Evolutionary conservation across 1,140 invertebrate species (phyloP), one percentile per base, ranked within the genome.

Genomic region (Hydropsyche tenuis): DNA sequence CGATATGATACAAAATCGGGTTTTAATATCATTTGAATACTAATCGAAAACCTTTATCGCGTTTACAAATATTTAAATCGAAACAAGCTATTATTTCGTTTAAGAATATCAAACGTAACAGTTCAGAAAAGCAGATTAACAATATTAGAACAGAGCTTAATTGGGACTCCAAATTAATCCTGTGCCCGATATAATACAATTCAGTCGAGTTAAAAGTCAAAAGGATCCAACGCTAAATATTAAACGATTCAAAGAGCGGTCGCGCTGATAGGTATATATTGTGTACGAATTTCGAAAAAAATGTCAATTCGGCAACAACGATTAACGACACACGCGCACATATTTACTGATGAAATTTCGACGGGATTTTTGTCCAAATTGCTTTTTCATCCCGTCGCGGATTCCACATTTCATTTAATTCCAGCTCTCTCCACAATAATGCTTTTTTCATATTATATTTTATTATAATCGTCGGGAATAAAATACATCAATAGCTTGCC

Each of bases 341-440:
- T 51, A 20, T 51, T 51, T 51, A 16, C 18, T 14, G 30, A 37
- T 37, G 30, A 37, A 37, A 37, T 37, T 37, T 37, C 30, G 30
- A 37, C 9, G 30, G 9, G 9, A 37, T 37, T 37, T 37, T 9
- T 51, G 56, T 6, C 56, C 56, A 22, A 62, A 62, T 62, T 22
- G 22, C 56, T 62, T 62, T 62, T 62, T 25, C 23, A 22, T 62
- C 20, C 56, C 18, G n/a, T 18, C 16, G 9, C 51, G 51, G 23
- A 12, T 23, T 62, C 51, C 51, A 53, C 56, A 20, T 25, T 62
- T 62, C 56, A n/a, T n/a, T n/a, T n/a, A n/a, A n/a, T n/a, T n/a
- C n/a, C n/a, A n/a, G 12, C 22, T 51, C 46, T n/a, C n/a, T n/a
- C 46, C 4, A 51, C 46, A 51, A 51, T 51, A 37, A 37, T 37